Conservation (phyloP, 2,888 invertebrate genomes). For the Zonitis immaculata region DNA sequence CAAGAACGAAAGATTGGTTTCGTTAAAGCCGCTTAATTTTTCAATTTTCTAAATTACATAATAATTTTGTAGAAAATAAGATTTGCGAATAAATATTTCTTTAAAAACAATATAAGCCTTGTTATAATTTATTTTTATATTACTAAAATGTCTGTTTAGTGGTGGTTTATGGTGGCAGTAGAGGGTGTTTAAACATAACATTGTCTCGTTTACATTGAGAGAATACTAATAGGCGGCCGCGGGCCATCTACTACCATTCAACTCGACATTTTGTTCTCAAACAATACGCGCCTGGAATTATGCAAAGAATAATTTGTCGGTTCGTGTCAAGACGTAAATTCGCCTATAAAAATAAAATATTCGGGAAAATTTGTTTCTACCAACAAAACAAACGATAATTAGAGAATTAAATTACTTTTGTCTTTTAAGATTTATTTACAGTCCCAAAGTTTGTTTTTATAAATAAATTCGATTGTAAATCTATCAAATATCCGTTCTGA, state of each 20-base stretch:
- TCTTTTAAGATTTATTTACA: slow-evolving; percentile 21
- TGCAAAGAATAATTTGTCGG: slow-evolving; percentile 34
- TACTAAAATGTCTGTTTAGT: not conserved
- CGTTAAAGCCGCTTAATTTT: slow-evolving; percentile 41
- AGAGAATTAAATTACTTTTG: slow-evolving; percentile 8
- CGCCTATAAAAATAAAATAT: no score
- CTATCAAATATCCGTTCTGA: no score
- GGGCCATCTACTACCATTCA: slow-evolving; percentile 29
- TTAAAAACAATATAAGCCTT: no score
- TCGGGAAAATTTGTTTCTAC: no score
- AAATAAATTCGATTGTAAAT: no score
- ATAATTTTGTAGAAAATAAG: no score
- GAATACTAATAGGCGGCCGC: slow-evolving; percentile 35
- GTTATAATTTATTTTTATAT: not conserved
- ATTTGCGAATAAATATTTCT: no score
- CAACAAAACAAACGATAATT: not conserved
- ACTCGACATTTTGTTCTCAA: slow-evolving; percentile 33
- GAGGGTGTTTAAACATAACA: slow-evolving; percentile 22
- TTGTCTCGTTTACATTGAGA: slow-evolving; percentile 24
- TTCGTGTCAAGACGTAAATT: slow-evolving; percentile 12
- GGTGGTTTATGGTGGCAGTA: slow-evolving; percentile 11
- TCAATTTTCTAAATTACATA: not conserved
- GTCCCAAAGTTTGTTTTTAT: slow-evolving; percentile 24
- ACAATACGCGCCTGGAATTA: slow-evolving; percentile 35
- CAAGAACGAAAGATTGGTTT: slow-evolving; percentile 45